These are phyloP conservation scores for Folsomia manolachei DNA, from an alignment of 2,888 invertebrate genomes.

Conservation along the genomic window DNA sequence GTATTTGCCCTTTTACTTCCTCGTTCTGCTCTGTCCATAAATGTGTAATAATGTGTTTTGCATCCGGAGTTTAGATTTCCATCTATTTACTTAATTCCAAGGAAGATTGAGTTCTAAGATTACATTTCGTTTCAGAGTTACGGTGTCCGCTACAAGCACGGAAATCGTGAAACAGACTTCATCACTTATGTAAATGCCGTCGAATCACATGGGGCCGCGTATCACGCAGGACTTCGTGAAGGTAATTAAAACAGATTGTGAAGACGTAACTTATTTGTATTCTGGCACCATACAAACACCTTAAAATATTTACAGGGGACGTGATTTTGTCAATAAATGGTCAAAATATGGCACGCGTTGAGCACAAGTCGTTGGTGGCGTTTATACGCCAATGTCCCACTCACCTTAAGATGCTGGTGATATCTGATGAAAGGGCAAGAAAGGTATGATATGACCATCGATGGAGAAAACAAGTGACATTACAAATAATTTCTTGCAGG, in stretches of 20 bases:
- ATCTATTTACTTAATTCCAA: no score
- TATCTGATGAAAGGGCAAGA: slow-evolving; percentile 92
- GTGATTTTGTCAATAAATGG: slow-evolving; percentile 95
- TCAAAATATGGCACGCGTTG: slow-evolving; percentile 87
- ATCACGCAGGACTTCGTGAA: slow-evolving; percentile 87
- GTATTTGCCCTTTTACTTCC: no score
- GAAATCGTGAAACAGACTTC: slow-evolving; percentile 83
- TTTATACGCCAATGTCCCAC: slow-evolving; percentile 86
- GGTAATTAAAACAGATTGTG: no score
- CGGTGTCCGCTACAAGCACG: slow-evolving; percentile 92
- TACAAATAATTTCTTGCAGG: slow-evolving; percentile 55
- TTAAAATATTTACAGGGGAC: slow-evolving; percentile 63
- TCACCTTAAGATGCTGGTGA: slow-evolving; percentile 90
- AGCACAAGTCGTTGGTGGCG: slow-evolving; percentile 86
- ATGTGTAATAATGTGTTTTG: no score
- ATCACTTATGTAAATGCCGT: slow-evolving; percentile 92
- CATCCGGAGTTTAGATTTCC: no score
- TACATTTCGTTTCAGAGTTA: slow-evolving; percentile 67
- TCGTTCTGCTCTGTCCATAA: no score
- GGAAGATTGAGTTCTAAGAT: not conserved
- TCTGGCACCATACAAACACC: no score
- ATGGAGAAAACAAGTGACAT: not conserved
- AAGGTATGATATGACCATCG: slow-evolving; percentile 62
- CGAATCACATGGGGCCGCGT: slow-evolving; percentile 87
- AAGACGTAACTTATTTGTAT: no score